A percentile compares a stretch with the other conserved stretches of the same genome.
phyloP scores from a whole-genome alignment of 2,797 vertebrate genomes.

The Todus mexicanus region DNA sequence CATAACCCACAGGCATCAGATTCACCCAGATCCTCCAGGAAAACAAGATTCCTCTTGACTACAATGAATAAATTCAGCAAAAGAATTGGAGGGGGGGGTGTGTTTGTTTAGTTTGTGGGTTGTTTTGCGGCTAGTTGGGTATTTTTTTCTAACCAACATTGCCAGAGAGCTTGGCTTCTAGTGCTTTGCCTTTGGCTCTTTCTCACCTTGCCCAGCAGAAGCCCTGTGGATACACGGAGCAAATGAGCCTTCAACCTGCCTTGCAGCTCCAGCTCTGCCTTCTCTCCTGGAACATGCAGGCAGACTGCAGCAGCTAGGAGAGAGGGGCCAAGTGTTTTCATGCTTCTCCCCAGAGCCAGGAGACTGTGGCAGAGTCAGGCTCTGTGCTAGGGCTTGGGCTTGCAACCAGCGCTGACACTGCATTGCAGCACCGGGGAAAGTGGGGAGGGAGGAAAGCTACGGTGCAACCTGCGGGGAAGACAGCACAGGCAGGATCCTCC shows the following conservation, averaged over 20 bases:
- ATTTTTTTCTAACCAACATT: background rate
- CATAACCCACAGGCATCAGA: background rate
- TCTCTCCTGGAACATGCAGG: background rate
- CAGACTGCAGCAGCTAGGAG: slow-evolving; percentile 9
- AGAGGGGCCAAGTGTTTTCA: slow-evolving; percentile 36
- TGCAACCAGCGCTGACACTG: slow-evolving; percentile 49
- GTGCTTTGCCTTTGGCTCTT: background rate
- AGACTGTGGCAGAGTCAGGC: slow-evolving; percentile 13
- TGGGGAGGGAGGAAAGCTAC: background rate
- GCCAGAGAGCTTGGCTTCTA: background rate
- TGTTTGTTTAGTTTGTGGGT: background rate
- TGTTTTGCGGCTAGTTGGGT: background rate
- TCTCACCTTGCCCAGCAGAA: background rate
- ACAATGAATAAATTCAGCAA: background rate
- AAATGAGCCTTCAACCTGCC: background rate
- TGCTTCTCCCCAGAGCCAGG: slow-evolving; percentile 46
- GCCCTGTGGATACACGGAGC: fast-evolving
- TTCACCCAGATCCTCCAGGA: background rate
- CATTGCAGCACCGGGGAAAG: slow-evolving; percentile 57
- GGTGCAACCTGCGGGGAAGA: background rate
- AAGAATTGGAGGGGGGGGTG: fast-evolving
- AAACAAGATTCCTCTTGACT: background rate
- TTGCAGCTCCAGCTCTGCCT: background rate
- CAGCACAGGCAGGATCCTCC: background rate
- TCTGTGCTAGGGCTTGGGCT: slow-evolving; percentile 56